These are phyloP conservation scores for Threskiornis aethiopicus DNA, from an alignment of 2,797 vertebrate genomes.

Conservation along the genomic window DNA sequence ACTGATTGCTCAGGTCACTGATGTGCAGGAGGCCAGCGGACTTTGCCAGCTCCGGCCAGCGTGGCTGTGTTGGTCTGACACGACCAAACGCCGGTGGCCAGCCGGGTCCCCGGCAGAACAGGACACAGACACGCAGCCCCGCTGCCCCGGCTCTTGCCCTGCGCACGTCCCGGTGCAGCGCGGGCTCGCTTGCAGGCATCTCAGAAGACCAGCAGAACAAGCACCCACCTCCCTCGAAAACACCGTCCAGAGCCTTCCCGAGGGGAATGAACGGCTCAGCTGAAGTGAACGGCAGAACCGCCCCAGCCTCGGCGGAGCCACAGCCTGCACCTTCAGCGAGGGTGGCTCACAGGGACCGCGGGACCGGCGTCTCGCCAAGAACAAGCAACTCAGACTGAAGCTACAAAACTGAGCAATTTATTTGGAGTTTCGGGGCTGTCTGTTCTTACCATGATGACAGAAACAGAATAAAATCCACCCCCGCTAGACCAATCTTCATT, in stretches of 20 bases:
- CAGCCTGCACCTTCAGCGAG: no score
- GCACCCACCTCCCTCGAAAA: not conserved
- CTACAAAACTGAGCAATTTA: not conserved
- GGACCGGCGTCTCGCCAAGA: accelerated
- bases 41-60: not conserved
- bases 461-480: not conserved
- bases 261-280: not conserved
- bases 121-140: accelerated
- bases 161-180: accelerated
- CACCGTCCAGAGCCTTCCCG: accelerated
- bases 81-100: accelerated
- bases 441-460: not conserved
- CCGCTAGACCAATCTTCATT: not conserved
- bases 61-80: not conserved
- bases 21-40: not conserved
- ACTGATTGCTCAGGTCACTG: not conserved
- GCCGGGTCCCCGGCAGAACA: not conserved
- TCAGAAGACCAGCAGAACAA: not conserved
- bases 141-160: not conserved
- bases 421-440: not conserved
- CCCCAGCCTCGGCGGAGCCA: not conserved
- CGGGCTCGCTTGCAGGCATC: accelerated
- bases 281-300: not conserved
- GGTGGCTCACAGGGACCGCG: accelerated
- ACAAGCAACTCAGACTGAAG: not conserved